Conservation (phyloP, 2,797 vertebrate genomes). For the Amniataba percoides region DNA sequence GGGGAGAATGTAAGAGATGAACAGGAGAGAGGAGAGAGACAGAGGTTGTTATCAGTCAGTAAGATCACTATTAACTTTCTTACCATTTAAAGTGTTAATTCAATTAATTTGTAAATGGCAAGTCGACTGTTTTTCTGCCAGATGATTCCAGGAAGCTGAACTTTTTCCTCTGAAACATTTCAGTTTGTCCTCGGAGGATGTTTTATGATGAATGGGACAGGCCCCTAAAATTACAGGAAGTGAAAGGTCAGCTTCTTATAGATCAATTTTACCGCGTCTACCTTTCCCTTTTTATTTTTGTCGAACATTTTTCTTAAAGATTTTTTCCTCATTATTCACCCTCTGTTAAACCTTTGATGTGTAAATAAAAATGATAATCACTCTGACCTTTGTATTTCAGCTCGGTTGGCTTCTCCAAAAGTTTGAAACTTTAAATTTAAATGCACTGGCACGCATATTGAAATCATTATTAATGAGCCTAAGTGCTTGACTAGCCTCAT, state of each 20-base stretch:
- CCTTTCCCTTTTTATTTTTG: neutral
- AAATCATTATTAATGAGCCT: slow-evolving; percentile 59
- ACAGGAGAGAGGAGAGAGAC: neutral
- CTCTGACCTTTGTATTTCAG: slow-evolving; percentile 51
- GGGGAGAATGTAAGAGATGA: neutral
- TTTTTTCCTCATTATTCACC: slow-evolving; percentile 19
- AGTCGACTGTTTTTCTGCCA: neutral
- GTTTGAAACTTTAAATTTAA: slow-evolving; percentile 35
- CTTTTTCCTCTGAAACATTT: neutral
- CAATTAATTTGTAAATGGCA: neutral
- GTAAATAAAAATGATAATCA: slow-evolving; percentile 57
- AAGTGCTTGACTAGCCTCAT: slow-evolving; percentile 52
- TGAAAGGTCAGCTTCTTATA: neutral
- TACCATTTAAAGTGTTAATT: neutral
- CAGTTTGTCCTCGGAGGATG: neutral
- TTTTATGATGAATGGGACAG: neutral
- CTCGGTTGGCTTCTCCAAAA: slow-evolving; percentile 21
- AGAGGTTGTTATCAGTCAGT: neutral
- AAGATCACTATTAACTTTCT: neutral
- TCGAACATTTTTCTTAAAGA: neutral
- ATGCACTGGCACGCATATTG: slow-evolving; percentile 28
- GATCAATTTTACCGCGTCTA: neutral
- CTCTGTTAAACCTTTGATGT: slow-evolving; percentile 27
- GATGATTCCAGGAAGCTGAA: neutral
- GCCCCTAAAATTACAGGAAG: neutral